These are phyloP conservation scores for Calliphora vomitoria DNA, from an alignment of 2,888 invertebrate genomes.

Conservation along the genomic window DNA sequence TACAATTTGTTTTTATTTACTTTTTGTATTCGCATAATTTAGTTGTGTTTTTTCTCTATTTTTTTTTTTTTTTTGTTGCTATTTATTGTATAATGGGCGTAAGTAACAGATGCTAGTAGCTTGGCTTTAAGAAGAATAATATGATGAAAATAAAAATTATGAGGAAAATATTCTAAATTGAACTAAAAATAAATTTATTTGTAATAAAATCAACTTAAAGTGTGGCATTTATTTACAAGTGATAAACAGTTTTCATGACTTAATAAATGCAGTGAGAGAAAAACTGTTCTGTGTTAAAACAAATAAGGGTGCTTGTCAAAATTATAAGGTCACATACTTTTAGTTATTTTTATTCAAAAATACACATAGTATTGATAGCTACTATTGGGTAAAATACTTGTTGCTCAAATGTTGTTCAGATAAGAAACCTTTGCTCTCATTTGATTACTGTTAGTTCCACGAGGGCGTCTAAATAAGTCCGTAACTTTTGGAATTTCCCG, in stretches of 20 bases:
- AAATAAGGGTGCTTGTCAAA: not conserved
- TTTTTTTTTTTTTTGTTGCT: not conserved
- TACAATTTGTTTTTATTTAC: conserved; percentile 30
- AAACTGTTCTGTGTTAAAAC: not conserved
- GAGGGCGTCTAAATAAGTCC: too few species aligned
- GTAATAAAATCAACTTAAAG: conserved; percentile 17
- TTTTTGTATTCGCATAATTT: conserved; percentile 9
- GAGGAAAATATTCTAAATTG: not conserved
- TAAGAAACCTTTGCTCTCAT: too few species aligned
- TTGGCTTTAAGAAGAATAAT: not conserved
- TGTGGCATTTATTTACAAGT: conserved; percentile 11
- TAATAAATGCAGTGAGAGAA: conserved; percentile 9
- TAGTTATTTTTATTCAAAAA: too few species aligned
- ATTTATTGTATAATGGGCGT: conserved; percentile 63
- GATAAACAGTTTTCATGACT: conserved; percentile 11
- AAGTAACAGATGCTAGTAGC: conserved; percentile 59
- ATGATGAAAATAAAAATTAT: not conserved
- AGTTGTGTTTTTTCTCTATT: not conserved
- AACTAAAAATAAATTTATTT: conserved; percentile 8
- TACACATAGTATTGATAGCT: too few species aligned
- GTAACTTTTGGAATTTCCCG: too few species aligned
- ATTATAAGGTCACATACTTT: too few species aligned
- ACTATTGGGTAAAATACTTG: too few species aligned
- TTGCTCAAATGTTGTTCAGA: too few species aligned
- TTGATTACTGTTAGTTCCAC: too few species aligned